Percentiles rank a stretch among this genome's conserved stretches.
Evolutionary conservation across 1,140 invertebrate species (phyloP).

Genomic region (Diploscapter pachys): DNA sequence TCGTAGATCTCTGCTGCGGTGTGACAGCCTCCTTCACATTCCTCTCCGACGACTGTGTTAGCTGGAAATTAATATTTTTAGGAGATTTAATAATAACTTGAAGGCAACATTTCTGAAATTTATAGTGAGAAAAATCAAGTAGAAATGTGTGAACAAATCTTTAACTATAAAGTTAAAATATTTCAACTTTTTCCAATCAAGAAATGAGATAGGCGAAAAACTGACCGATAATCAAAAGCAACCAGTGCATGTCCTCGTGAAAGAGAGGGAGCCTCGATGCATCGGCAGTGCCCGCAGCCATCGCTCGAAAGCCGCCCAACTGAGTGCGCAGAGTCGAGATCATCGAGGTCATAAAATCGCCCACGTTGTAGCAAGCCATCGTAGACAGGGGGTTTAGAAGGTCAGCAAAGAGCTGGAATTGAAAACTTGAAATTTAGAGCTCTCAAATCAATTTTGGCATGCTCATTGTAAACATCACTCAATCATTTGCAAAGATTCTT

Average conservation of each 20-base stretch:
- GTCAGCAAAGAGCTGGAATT: conserved; percentile 14
- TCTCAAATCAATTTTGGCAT: neutral
- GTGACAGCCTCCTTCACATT: conserved; percentile 21
- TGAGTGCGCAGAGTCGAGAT: no score
- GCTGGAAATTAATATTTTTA: neutral
- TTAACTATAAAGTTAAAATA: no score
- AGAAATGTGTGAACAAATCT: no score
- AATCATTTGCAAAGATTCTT: no score
- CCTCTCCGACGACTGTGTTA: conserved; percentile 23
- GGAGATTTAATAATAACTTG: no score
- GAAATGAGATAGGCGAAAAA: neutral
- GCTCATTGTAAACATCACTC: no score
- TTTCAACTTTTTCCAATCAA: no score
- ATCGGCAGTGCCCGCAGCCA: conserved; percentile 5
- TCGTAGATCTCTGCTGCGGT: conserved; percentile 17
- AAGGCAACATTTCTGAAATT: no score
- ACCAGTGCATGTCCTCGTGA: conserved; percentile 39
- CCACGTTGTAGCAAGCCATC: conserved; percentile 23
- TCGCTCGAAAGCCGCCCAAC: no score
- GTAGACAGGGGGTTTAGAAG: conserved; percentile 9
- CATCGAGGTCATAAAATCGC: conserved; percentile 18
- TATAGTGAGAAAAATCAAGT: no score
- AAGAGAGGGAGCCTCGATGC: conserved; percentile 4
- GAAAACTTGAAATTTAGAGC: neutral
- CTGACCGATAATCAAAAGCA: conserved; percentile 28